Evolutionary conservation across 2,113 vertebrate genomes (phyloP).

Genomic region (Nothocercus julius): DNA sequence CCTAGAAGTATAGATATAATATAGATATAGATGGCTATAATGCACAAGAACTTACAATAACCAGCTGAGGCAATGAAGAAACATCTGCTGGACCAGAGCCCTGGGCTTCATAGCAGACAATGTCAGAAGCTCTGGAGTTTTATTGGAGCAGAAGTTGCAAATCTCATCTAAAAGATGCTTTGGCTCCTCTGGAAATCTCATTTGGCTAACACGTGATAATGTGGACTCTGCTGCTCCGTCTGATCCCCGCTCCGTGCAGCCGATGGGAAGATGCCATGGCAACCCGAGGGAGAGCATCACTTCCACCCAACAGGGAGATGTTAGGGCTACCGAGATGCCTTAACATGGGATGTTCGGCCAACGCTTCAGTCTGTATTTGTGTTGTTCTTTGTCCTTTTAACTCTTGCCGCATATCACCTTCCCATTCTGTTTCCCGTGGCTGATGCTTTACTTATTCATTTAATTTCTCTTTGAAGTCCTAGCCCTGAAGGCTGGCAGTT

Average conservation of each 20-base stretch:
- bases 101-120: not conserved
- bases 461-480: rapidly evolving
- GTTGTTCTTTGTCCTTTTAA: not conserved
- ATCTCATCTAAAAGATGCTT: not conserved
- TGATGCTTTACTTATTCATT: not conserved
- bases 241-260: not conserved
- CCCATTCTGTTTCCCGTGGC: not conserved
- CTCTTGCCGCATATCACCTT: not conserved
- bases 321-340: not conserved
- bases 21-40: not conserved
- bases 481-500: not conserved
- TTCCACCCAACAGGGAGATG: not conserved
- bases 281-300: not conserved
- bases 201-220: rapidly evolving
- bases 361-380: not conserved
- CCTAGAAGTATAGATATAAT: not conserved
- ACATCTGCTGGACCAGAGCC: not conserved
- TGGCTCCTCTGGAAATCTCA: not conserved
- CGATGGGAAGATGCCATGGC: constrained; percentile 7
- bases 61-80: not conserved
- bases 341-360: not conserved
- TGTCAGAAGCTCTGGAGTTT: not conserved
- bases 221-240: not conserved
- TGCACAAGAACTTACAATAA: not conserved
- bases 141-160: not conserved